A percentile compares a stretch with the other conserved stretches of the same genome.
Conservation (phyloP, 2,797 vertebrate species). For the Podargus strigoides region DNA sequence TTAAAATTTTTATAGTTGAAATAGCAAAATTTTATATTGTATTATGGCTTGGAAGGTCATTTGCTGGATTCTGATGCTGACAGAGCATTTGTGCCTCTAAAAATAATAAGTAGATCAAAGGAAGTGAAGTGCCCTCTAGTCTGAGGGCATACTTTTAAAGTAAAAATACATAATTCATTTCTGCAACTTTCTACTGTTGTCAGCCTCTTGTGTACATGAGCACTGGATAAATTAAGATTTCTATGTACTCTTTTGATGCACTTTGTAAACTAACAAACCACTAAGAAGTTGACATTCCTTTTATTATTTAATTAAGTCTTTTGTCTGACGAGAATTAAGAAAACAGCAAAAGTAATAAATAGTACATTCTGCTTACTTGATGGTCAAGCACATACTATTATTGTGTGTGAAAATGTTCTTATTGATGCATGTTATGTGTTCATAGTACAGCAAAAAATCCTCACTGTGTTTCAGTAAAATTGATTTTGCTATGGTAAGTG, state of each 20-base stretch:
- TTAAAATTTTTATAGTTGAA: not conserved
- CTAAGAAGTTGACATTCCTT: not conserved
- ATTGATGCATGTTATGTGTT: not conserved
- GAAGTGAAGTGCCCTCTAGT: not conserved
- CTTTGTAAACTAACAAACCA: conserved; percentile 1
- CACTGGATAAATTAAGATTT: not conserved
- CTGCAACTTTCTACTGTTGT: not conserved
- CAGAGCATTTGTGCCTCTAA: not conserved
- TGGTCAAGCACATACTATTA: not conserved
- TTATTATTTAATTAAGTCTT: not conserved
- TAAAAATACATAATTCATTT: not conserved
- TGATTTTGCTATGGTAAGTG: conserved; percentile 37
- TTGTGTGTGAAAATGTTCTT: not conserved
- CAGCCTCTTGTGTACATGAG: not conserved
- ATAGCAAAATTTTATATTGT: not conserved
- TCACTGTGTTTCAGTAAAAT: not conserved
- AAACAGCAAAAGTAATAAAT: not conserved
- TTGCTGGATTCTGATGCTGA: not conserved
- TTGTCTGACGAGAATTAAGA: not conserved
- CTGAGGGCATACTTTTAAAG: not conserved
- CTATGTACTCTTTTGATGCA: not conserved
- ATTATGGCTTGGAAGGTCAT: not conserved
- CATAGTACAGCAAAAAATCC: not conserved
- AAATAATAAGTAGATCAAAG: not conserved
- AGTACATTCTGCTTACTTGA: not conserved